A percentile compares a stretch with the other conserved stretches of the same genome.
These are phyloP conservation scores for Galagoides demidoff DNA, from an alignment of 2,797 vertebrate species.

Conservation along the genomic window DNA sequence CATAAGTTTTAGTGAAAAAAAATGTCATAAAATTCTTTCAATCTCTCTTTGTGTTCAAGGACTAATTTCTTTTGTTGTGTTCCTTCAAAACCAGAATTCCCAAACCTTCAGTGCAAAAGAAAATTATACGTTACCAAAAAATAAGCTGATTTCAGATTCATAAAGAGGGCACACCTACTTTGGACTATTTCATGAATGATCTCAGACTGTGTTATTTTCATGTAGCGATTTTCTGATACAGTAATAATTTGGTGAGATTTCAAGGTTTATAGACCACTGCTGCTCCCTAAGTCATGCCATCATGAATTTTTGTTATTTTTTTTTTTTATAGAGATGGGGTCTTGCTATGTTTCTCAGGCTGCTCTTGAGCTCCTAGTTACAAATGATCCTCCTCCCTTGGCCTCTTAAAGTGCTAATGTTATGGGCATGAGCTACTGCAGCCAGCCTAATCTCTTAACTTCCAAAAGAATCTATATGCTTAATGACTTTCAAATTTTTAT, in stretches of 20 bases:
- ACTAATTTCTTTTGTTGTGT: constrained; percentile 31
- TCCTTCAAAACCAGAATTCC: constrained; percentile 56
- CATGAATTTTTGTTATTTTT: neutral
- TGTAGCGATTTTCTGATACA: neutral
- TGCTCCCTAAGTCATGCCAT: neutral
- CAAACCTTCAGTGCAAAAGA: constrained; percentile 20
- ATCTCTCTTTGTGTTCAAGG: neutral
- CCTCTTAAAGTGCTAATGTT: neutral
- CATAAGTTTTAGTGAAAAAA: constrained; percentile 45
- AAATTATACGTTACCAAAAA: neutral
- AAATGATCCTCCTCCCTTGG: neutral
- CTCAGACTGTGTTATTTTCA: neutral
- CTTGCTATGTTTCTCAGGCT: neutral
- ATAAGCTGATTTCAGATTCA: constrained; percentile 7
- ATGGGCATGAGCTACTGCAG: neutral
- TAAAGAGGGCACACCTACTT: neutral
- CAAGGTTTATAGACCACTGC: neutral
- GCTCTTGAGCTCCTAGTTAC: neutral
- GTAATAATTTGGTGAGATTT: constrained; percentile 13
- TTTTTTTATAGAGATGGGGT: neutral
- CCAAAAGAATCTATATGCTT: neutral
- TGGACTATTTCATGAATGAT: neutral
- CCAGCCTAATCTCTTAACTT: neutral
- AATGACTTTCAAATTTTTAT: neutral
- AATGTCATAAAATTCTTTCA: constrained; percentile 17